These are phyloP conservation scores for Magallana ariakensis DNA, from an alignment of 1,140 invertebrate species.

Conservation along the genomic window DNA sequence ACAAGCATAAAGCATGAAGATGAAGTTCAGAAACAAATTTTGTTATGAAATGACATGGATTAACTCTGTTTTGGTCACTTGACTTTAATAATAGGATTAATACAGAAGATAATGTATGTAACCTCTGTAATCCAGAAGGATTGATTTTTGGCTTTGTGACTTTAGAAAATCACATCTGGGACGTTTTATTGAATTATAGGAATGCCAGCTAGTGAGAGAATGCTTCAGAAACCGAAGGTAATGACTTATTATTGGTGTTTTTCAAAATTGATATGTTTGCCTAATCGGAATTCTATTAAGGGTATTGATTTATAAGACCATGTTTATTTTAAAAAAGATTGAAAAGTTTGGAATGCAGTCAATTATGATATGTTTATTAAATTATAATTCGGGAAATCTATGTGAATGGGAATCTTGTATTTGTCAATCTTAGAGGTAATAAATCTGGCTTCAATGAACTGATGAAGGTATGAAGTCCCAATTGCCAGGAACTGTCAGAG, in stretches of 20 bases:
- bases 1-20: not conserved
- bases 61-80: slow-evolving; percentile 1
- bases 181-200: slow-evolving; percentile 23
- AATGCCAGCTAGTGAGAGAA: not conserved
- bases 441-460: no score
- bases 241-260: not conserved
- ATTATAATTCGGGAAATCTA: not conserved
- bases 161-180: slow-evolving; percentile 30
- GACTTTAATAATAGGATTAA: slow-evolving; percentile 6
- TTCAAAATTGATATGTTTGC: not conserved
- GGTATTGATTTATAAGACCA: not conserved
- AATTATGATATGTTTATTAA: not conserved
- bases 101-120: not conserved
- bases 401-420: no score
- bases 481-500: no score
- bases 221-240: slow-evolving; percentile 17
- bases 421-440: no score
- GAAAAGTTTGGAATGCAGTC: not conserved
- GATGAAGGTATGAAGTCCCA: no score
- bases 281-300: not conserved
- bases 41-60: slow-evolving; percentile 12
- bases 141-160: slow-evolving; percentile 19
- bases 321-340: not conserved
- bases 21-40: slow-evolving; percentile 1
- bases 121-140: not conserved